phyloP scores from a whole-genome alignment of 1,140 invertebrate genomes.

The Geopemphigus sp. region DNA sequence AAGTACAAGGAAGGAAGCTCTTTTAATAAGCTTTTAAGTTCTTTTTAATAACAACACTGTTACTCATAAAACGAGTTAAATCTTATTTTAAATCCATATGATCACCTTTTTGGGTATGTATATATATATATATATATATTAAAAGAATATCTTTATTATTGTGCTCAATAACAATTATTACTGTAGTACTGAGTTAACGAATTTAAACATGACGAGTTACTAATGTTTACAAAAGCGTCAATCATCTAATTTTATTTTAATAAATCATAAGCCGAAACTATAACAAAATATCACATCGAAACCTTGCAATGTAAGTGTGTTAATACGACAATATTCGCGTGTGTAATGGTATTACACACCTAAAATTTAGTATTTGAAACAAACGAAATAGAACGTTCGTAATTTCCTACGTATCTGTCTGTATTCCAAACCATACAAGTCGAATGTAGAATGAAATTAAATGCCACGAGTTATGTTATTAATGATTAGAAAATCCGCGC shows the following conservation, averaged over 20 bases:
- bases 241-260: slow-evolving; percentile 12
- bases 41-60: background rate
- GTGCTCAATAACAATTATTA: background rate
- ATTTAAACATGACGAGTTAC: background rate
- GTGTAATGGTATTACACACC: background rate
- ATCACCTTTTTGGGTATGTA: no score
- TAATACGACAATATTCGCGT: background rate
- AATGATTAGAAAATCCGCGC: background rate
- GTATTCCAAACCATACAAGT: background rate
- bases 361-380: background rate
- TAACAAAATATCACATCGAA: background rate
- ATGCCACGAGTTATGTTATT: background rate
- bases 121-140: background rate
- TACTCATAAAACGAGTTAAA: slow-evolving; percentile 18
- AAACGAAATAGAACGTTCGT: background rate
- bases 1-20: background rate
- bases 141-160: slow-evolving; percentile 9
- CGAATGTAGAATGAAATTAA: background rate
- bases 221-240: background rate
- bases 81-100: background rate
- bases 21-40: background rate
- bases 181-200: background rate
- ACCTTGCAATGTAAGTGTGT: background rate
- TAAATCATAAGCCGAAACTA: background rate
- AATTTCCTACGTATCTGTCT: background rate